Percentiles rank a stretch among this genome's conserved stretches.
phyloP scores from a whole-genome alignment of 37 sponge, comb jelly and placozoan species.

The Lycopodina hypogea region DNA sequence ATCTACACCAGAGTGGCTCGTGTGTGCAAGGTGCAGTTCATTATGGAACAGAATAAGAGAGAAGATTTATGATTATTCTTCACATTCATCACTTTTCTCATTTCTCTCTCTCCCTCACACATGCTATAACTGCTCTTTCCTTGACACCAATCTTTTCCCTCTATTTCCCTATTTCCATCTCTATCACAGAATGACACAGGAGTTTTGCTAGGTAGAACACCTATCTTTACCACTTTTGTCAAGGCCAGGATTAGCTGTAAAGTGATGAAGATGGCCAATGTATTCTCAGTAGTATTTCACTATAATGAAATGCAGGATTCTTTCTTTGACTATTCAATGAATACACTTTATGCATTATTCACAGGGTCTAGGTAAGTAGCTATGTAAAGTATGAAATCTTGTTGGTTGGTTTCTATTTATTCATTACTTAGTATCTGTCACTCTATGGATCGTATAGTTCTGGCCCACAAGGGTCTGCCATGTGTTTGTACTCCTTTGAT shows the following conservation, averaged over 20 bases:
- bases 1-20: conserved; percentile 50
- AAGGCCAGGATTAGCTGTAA: conserved; percentile 51
- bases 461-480: conserved; percentile 78
- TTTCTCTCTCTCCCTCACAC: too few relatives aligned
- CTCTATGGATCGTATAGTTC: conserved; percentile 34
- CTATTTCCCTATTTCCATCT: too few relatives aligned
- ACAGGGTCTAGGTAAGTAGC: too few relatives aligned
- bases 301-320: conserved; percentile 62
- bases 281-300: conserved; percentile 30
- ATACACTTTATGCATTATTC: conserved; percentile 58
- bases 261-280: neutral
- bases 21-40: conserved; percentile 45
- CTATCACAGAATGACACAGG: conserved; percentile 44
- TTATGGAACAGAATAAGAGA: neutral
- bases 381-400: too few relatives aligned
- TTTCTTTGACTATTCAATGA: conserved; percentile 4
- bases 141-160: too few relatives aligned
- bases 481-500: conserved; percentile 76
- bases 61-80: neutral
- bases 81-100: neutral
- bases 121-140: too few relatives aligned
- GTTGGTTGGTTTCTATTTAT: too few relatives aligned
- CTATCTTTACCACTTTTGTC: conserved; percentile 40
- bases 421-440: too few relatives aligned
- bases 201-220: neutral